phyloP scores from a whole-genome alignment of 53 echinoderm and acorn worm species.

The Echinarachnius parma region DNA sequence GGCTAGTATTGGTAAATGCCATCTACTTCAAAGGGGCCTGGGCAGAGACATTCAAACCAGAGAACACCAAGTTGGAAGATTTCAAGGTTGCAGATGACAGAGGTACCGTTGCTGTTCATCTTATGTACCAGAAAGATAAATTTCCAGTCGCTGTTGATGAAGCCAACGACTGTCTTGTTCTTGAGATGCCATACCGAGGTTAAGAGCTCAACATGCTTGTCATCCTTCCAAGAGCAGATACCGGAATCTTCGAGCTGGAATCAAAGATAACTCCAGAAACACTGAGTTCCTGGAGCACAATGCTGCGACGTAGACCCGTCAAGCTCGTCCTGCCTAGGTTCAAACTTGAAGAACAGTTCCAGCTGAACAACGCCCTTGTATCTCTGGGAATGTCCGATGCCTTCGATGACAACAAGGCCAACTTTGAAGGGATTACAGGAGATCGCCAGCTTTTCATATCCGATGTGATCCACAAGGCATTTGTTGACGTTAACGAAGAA shows the following conservation, averaged over 20 bases:
- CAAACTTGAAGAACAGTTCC: conserved; percentile 61
- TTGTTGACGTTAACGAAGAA: conserved; percentile 92
- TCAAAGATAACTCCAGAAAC: conserved; percentile 39
- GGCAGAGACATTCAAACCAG: conserved; percentile 38
- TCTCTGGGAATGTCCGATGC: conserved; percentile 77
- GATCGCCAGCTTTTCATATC: conserved; percentile 59
- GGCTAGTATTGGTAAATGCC: conserved; percentile 78
- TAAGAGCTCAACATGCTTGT: conserved; percentile 67
- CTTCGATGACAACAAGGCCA: conserved; percentile 55
- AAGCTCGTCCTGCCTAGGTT: conserved; percentile 70
- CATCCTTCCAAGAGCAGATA: conserved; percentile 59
- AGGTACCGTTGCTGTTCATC: neutral
- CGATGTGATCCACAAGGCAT: conserved; percentile 67
- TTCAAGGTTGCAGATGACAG: conserved; percentile 26
- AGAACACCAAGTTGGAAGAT: conserved; percentile 2
- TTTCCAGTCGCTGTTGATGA: conserved; percentile 26
- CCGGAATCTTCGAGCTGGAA: conserved; percentile 55
- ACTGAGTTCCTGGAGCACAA: conserved; percentile 31
- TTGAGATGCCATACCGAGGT: conserved; percentile 77
- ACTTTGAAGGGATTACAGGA: conserved; percentile 65
- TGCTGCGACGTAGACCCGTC: conserved; percentile 24
- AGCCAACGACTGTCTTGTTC: conserved; percentile 52
- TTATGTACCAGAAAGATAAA: neutral
- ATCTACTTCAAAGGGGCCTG: conserved; percentile 90
- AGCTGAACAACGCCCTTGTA: conserved; percentile 45